Conservation (phyloP, 2,797 vertebrate genomes). For the Buceros bicornis region DNA sequence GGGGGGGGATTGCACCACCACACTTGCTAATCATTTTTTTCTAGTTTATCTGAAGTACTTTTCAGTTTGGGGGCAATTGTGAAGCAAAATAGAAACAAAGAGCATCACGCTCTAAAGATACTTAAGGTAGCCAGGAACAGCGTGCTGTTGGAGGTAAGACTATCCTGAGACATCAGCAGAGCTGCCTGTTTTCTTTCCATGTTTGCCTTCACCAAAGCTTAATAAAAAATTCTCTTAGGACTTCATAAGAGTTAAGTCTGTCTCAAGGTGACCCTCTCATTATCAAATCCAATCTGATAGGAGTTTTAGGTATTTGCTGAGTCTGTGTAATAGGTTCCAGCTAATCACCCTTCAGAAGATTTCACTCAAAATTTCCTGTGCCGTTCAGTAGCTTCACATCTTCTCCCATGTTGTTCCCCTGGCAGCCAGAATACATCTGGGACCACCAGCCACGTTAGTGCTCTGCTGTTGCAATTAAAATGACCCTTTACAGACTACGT, state of each 20-base stretch:
- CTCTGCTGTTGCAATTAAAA: not conserved
- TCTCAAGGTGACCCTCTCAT: not conserved
- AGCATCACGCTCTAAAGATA: not conserved
- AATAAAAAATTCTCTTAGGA: not conserved
- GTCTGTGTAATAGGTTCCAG: not conserved
- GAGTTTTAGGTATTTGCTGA: not conserved
- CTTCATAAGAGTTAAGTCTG: not conserved
- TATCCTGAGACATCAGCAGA: not conserved
- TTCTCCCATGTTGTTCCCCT: not conserved
- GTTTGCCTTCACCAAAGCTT: not conserved
- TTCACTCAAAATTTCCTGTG: not conserved
- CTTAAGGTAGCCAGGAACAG: not conserved
- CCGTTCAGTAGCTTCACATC: not conserved
- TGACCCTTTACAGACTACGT: not conserved
- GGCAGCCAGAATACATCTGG: not conserved
- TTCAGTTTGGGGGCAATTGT: not conserved
- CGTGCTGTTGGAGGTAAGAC: not conserved
- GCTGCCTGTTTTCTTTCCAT: not conserved
- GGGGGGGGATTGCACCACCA: too few species aligned
- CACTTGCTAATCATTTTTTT: slow-evolving; percentile 20
- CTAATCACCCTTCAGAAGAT: not conserved
- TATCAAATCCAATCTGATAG: not conserved
- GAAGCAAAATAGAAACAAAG: not conserved
- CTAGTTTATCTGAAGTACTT: slow-evolving; percentile 33
- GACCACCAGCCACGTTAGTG: not conserved